Percentiles rank a stretch among this genome's conserved stretches.
Evolutionary conservation across 2,797 vertebrate species (phyloP).

Genomic region (Centropyge bicolor): DNA sequence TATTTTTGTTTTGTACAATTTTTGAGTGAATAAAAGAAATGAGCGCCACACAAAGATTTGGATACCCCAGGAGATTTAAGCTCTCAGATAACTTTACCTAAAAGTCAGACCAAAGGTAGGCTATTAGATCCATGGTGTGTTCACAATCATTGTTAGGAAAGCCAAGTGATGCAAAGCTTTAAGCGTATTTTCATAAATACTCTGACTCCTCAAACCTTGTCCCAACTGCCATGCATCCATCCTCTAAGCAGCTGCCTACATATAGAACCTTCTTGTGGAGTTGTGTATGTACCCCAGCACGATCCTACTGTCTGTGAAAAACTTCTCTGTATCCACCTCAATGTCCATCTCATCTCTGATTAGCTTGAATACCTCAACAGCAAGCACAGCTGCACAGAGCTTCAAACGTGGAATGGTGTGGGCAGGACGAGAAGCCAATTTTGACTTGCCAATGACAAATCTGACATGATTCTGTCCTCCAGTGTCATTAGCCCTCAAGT

Average conservation of each 20-base stretch:
- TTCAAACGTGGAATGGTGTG: constrained; percentile 25
- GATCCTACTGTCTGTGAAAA: neutral
- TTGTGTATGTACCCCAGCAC: constrained; percentile 18
- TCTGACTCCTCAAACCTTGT: too few species aligned
- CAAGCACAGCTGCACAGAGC: constrained; percentile 27
- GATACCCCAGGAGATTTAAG: too few species aligned
- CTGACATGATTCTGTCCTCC: neutral
- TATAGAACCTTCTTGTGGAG: constrained; percentile 10
- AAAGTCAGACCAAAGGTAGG: too few species aligned
- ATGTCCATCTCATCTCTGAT: constrained; percentile 2
- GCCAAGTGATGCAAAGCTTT: too few species aligned
- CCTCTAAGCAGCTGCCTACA: neutral
- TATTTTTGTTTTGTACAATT: too few species aligned
- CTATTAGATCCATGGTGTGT: too few species aligned
- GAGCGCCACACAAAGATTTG: too few species aligned
- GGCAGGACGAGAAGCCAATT: neutral
- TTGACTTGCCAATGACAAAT: constrained; percentile 32
- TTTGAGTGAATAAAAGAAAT: too few species aligned
- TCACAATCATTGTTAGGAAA: too few species aligned
- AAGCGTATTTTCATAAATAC: too few species aligned
- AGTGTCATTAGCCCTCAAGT: neutral
- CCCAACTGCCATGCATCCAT: too few species aligned
- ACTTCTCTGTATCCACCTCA: neutral
- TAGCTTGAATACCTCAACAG: neutral
- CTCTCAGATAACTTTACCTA: too few species aligned